phyloP scores from a whole-genome alignment of 2,113 vertebrate species.

The Oryzias melastigma region DNA sequence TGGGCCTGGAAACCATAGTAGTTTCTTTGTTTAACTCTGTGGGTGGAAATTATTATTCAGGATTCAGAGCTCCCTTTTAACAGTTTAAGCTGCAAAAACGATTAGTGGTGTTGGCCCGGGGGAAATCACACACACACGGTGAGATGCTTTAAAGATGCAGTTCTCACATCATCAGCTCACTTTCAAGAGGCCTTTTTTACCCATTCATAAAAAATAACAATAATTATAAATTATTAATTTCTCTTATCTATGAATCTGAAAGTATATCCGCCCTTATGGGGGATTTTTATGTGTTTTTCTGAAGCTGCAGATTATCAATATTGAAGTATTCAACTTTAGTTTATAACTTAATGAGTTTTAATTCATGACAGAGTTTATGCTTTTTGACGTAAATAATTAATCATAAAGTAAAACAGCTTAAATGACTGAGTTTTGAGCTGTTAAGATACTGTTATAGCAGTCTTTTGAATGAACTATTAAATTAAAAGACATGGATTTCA shows the following conservation, averaged over 20 bases:
- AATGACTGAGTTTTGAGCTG: not conserved
- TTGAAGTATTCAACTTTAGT: too few relatives aligned
- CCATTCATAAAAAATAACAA: not conserved
- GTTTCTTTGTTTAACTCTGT: conserved; percentile 15
- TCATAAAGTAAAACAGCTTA: not conserved
- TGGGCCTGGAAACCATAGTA: not conserved
- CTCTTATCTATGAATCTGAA: too few relatives aligned
- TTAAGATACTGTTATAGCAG: too few relatives aligned
- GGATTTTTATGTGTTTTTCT: too few relatives aligned
- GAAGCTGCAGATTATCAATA: too few relatives aligned
- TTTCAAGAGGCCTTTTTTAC: not conserved
- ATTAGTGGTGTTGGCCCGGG: conserved; percentile 12
- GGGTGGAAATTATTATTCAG: conserved; percentile 24
- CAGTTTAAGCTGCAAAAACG: conserved; percentile 6
- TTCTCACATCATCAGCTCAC: conserved; percentile 3
- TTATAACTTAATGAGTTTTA: not conserved
- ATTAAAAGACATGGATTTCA: too few relatives aligned
- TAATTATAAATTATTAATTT: not conserved
- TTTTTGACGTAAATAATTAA: not conserved
- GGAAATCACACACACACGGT: conserved; percentile 9
- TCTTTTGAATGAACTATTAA: too few relatives aligned
- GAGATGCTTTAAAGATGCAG: conserved; percentile 7
- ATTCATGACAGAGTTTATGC: not conserved
- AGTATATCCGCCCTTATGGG: too few relatives aligned
- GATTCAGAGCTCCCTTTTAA: conserved; percentile 30